Base-by-base conservation (phyloP, 2,888 invertebrate genomes). In the Oscheius myriophilus region DNA sequence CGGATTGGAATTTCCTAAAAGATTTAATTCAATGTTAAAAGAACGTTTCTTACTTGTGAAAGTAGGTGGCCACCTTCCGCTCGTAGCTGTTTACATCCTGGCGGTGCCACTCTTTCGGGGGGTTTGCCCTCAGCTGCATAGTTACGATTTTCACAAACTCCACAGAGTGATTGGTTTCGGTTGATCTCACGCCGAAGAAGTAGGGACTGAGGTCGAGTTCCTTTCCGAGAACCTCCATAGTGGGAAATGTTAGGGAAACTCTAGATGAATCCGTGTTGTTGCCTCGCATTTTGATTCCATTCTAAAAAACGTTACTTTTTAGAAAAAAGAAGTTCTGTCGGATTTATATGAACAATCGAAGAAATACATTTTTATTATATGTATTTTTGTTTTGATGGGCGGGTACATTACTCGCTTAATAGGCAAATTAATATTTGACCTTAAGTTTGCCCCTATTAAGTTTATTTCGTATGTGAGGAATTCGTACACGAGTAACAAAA, bases 161-260 rank as follows among this genome's bases (percentile, higher is more conserved):
- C 0, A 82, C 71, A 7, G 70, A 41, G 43, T 67, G 69, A 18
- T 64, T 61, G 49, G 11, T 49, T 23, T 18, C 23, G 3, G 16
- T 49, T 18, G 70, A 70, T 59, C 73, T 57, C 18, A 82, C 82
- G 14, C 84, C 84, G 55, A 84, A 84, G 57, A 84, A 83, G 67
- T 80, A 76, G 11, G 84, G 81, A 59, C 82, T 81, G 69, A 84
- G 65, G 64, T 84, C 84, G 11, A 84, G 59, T 26, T 81, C 79
- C 54, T 79, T 76, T 18, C 83, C 84, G 26, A 84, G 75, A n/a
- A 73, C 70, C 61, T 73, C 70, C 80, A 83, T 83, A 57, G 80
- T 80, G 3, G 83, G 83, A 57, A 83, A 83, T 4, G 75, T 78
- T 7, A 83, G 58, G 21, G 77, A 70, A 43, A 83, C 72, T 46